Percentiles rank a stretch among this genome's conserved stretches.
These are phyloP conservation scores for Neria commutata DNA, from an alignment of 2,888 invertebrate genomes.

Conservation along the genomic window DNA sequence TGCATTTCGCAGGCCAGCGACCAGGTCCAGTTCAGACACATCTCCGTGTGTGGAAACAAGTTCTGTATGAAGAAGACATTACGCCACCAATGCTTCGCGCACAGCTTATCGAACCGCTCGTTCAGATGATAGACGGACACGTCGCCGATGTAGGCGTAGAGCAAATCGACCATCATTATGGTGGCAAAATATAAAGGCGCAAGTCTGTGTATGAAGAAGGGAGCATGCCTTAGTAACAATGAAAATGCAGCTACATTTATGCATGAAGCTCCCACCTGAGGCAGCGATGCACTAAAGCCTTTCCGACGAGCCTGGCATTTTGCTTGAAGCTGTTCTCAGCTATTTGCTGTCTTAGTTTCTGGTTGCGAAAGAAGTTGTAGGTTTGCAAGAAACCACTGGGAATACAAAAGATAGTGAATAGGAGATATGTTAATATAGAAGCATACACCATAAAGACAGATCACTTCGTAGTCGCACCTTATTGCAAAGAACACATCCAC, in stretches of 20 bases:
- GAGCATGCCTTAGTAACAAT: background rate
- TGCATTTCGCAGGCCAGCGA: conserved; percentile 63
- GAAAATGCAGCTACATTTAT: background rate
- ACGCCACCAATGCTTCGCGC: conserved; percentile 60
- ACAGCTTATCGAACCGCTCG: conserved; percentile 59
- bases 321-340: conserved; percentile 41
- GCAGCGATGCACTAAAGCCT: conserved; percentile 56
- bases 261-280: conserved; percentile 40
- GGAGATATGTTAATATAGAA: conserved; percentile 1
- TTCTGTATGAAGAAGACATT: conserved; percentile 61
- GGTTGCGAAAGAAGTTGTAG: conserved; percentile 57
- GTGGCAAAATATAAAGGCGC: conserved; percentile 58
- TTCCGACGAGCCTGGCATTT: conserved; percentile 52
- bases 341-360: conserved; percentile 46
- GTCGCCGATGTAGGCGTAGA: conserved; percentile 56
- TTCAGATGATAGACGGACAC: conserved; percentile 60
- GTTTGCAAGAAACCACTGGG: conserved; percentile 59
- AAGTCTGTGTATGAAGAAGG: conserved; percentile 39
- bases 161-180: conserved; percentile 54
- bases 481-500: conserved; percentile 62
- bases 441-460: too few relatives aligned
- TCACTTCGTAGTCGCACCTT: conserved; percentile 42
- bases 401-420: background rate
- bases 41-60: conserved; percentile 55
- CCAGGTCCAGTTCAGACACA: conserved; percentile 63